Conservation (phyloP, 2,888 invertebrate species). For the Polyommatus icarus region DNA sequence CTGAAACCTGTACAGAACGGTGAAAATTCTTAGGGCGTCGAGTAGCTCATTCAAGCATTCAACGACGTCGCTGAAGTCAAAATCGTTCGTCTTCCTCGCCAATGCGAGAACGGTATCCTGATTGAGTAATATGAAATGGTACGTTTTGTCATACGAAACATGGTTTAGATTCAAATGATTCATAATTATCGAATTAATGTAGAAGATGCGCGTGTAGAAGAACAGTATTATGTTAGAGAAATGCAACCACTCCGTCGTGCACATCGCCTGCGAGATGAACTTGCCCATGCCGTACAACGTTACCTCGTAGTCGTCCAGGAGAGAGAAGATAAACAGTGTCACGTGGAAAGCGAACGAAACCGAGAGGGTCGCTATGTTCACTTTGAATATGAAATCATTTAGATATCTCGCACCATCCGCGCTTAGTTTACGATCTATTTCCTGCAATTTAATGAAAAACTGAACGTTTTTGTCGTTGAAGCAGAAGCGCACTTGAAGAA, state of each 20-base stretch:
- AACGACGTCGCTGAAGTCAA: background rate
- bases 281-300: background rate
- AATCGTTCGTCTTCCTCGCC: background rate
- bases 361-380: slow-evolving; percentile 43
- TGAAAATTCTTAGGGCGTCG: slow-evolving; percentile 6
- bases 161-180: slow-evolving; percentile 7
- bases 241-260: background rate
- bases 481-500: slow-evolving; percentile 54
- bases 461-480: slow-evolving; percentile 51
- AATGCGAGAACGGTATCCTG: background rate
- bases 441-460: slow-evolving; percentile 55
- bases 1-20: slow-evolving; percentile 17
- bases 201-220: slow-evolving; percentile 7
- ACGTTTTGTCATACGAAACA: background rate
- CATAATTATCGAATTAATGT: slow-evolving; percentile 8
- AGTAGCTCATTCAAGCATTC: background rate
- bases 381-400: slow-evolving; percentile 43
- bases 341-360: background rate
- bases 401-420: slow-evolving; percentile 49
- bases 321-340: background rate
- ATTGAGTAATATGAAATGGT: background rate
- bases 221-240: slow-evolving; percentile 15
- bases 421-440: slow-evolving; percentile 57
- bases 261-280: background rate
- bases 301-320: background rate